Evolutionary conservation across 2,797 vertebrate genomes (phyloP).

Genomic region (Acrossocheilus wenchowensis): DNA sequence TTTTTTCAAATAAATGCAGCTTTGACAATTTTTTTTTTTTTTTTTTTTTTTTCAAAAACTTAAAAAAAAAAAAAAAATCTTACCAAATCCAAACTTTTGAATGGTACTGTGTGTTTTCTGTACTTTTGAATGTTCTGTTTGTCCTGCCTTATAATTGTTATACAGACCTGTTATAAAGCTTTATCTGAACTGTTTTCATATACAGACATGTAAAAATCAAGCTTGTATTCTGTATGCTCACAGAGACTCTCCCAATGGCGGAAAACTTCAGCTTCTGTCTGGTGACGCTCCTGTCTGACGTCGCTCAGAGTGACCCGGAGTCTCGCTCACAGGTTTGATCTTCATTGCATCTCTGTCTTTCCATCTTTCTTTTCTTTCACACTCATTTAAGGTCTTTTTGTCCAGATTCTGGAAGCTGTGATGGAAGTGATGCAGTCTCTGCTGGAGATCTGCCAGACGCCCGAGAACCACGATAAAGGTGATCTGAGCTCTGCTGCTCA

Average conservation of each 20-base stretch:
- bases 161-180: background rate
- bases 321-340: constrained; percentile 84
- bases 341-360: background rate
- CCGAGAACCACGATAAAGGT: constrained; percentile 94
- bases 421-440: constrained; percentile 89
- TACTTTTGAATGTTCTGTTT: background rate
- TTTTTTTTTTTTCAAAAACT: background rate
- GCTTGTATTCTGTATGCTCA: constrained; percentile 38
- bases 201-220: background rate
- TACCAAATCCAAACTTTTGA: background rate
- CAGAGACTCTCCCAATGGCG: constrained; percentile 90
- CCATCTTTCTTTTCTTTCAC: background rate
- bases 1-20: background rate
- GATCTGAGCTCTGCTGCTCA: constrained; percentile 9
- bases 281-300: constrained; percentile 91
- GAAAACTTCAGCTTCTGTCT: constrained; percentile 97
- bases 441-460: constrained; percentile 90
- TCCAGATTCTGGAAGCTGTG: constrained; percentile 87
- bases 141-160: background rate
- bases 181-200: background rate
- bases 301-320: constrained; percentile 86
- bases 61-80: background rate
- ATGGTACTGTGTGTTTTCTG: background rate
- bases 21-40: background rate
- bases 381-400: constrained; percentile 24